Percentiles rank a stretch among this genome's conserved stretches.
Evolutionary conservation across 1,140 invertebrate species (phyloP).

Genomic region (Colletes gigas): DNA sequence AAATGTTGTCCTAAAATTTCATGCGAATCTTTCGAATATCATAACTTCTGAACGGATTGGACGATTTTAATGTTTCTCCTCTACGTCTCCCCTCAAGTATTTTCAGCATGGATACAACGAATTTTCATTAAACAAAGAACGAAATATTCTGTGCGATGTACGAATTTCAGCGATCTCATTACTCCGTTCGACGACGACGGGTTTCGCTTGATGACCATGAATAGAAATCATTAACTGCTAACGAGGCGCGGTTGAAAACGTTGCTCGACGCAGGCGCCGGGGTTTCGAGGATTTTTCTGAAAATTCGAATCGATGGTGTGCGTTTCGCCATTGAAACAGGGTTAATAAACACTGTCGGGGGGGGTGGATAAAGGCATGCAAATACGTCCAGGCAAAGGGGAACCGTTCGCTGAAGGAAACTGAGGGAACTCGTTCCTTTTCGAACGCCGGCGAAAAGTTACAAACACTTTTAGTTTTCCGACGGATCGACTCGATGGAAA

Average conservation of each 20-base stretch:
- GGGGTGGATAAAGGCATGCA: neutral
- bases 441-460: neutral
- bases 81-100: no score
- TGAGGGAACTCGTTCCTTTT: neutral
- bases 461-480: neutral
- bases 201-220: neutral
- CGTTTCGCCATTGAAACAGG: neutral
- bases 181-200: neutral
- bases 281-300: neutral
- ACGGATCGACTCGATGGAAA: neutral
- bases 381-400: neutral
- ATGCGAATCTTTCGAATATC: no score
- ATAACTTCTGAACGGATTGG: no score
- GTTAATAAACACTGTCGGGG: slow-evolving; percentile 4
- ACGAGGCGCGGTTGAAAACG: neutral
- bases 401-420: neutral
- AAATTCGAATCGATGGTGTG: neutral
- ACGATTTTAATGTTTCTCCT: no score
- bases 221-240: neutral
- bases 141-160: no score
- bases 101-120: no score
- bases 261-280: neutral
- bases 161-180: neutral
- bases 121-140: no score
- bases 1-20: no score